A percentile compares a stretch with the other conserved stretches of the same genome.
These are phyloP conservation scores for Cyanoliseus patagonus DNA, from an alignment of 2,113 vertebrate genomes.

Conservation along the genomic window DNA sequence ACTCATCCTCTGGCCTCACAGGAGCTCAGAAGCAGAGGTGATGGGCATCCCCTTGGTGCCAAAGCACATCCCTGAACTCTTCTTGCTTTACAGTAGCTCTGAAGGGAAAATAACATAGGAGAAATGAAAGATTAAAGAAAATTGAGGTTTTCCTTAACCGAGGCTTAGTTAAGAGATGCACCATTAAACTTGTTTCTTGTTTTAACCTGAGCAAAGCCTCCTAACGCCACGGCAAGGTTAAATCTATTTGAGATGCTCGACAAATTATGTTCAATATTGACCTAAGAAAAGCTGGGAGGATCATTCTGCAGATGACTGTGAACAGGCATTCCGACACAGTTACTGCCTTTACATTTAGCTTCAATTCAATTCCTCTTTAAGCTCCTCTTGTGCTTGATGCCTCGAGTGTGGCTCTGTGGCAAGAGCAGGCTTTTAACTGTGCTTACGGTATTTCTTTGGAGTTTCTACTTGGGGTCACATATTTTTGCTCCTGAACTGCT, in stretches of 20 bases:
- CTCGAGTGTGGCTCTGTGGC: background rate
- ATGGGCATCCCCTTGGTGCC: background rate
- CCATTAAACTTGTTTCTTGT: background rate
- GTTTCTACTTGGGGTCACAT: background rate
- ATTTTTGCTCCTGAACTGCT: background rate
- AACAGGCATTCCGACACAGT: background rate
- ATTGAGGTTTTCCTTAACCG: background rate
- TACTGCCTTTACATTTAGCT: rapidly evolving
- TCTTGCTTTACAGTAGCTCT: background rate
- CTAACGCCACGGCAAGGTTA: background rate
- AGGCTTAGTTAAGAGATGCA: rapidly evolving
- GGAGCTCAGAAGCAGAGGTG: background rate
- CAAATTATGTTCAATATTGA: background rate
- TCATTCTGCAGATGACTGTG: background rate
- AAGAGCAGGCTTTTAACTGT: background rate
- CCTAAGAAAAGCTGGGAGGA: background rate
- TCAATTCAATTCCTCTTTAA: background rate
- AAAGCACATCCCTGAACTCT: rapidly evolving
- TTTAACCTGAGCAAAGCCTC: background rate
- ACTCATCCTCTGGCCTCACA: rapidly evolving
- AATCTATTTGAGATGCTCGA: background rate
- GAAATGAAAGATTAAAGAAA: background rate
- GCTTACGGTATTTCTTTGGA: background rate
- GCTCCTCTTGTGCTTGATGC: background rate
- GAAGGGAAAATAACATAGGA: background rate